Evolutionary conservation across 2,888 invertebrate species (phyloP).

Genomic region (Spisula solida): DNA sequence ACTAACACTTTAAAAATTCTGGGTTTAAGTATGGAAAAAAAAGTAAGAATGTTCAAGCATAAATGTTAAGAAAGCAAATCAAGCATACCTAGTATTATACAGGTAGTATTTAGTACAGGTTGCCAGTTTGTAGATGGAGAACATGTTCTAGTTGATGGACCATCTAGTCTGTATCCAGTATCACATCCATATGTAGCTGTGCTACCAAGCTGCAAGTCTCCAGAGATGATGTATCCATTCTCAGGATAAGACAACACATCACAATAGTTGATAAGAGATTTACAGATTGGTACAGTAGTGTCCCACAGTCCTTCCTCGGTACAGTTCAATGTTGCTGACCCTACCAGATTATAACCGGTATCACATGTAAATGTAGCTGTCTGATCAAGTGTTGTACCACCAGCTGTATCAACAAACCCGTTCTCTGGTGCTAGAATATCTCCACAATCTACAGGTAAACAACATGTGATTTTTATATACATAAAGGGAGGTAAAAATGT

Average conservation of each 20-base stretch:
- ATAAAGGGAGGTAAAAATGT: too few relatives aligned
- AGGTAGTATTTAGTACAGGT: not conserved
- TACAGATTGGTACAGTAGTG: conserved; percentile 27
- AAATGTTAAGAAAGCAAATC: not conserved
- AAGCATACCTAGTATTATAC: conserved; percentile 6
- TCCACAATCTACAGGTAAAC: conserved; percentile 28
- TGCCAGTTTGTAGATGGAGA: not conserved
- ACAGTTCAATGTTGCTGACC: conserved; percentile 4
- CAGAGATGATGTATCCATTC: conserved; percentile 49
- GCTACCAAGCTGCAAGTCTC: conserved; percentile 28
- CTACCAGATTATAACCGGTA: conserved; percentile 40
- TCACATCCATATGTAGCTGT: conserved; percentile 34
- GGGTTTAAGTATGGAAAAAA: too few relatives aligned
- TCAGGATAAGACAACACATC: conserved; percentile 38
- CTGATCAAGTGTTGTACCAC: conserved; percentile 30
- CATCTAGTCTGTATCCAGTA: conserved; percentile 31
- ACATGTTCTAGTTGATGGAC: conserved; percentile 34
- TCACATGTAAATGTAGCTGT: conserved; percentile 19
- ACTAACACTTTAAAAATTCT: too few relatives aligned
- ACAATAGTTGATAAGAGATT: conserved; percentile 14
- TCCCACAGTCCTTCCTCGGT: conserved; percentile 43
- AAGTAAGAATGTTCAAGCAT: not conserved
- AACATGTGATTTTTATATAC: not conserved
- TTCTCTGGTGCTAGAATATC: not conserved
- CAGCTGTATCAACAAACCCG: conserved; percentile 26